phyloP scores from a whole-genome alignment of 2,888 invertebrate genomes.

The Athrips mouffetella region DNA sequence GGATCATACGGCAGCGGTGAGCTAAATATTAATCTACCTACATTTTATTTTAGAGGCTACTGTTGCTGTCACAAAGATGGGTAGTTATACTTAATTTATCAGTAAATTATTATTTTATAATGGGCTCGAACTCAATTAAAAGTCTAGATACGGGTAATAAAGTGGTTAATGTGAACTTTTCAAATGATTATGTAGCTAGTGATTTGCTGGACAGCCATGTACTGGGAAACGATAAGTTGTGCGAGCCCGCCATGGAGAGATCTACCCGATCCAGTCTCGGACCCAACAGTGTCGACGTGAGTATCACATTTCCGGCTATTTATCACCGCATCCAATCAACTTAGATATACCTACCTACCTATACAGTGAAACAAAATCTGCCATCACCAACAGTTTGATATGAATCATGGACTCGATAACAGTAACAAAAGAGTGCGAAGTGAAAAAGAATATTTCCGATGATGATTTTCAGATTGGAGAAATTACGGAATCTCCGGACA shows the following conservation, averaged over 20 bases:
- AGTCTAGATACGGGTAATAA: conserved; percentile 65
- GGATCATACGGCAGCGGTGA: conserved; percentile 69
- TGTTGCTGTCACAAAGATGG: conserved; percentile 37
- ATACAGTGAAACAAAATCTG: not conserved
- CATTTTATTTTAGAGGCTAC: conserved; percentile 36
- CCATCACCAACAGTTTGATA: not conserved
- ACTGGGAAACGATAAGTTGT: conserved; percentile 62
- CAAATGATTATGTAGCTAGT: conserved; percentile 66
- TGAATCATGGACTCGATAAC: conserved; percentile 4
- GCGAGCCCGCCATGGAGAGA: conserved; percentile 61
- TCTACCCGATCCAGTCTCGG: conserved; percentile 66
- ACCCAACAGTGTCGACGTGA: conserved; percentile 72
- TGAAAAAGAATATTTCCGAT: conserved; percentile 6
- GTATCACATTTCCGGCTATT: conserved; percentile 30
- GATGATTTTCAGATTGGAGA: conserved; percentile 80
- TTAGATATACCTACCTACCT: not conserved
- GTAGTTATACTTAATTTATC: conserved; percentile 26
- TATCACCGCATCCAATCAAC: not conserved
- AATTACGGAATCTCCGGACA: conserved; percentile 82
- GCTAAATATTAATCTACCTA: conserved; percentile 46
- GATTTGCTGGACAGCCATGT: conserved; percentile 75
- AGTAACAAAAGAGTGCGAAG: not conserved
- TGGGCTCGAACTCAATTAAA: conserved; percentile 58
- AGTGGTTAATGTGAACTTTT: conserved; percentile 61
- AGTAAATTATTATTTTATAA: conserved; percentile 53